Conservation (phyloP, 2,113 vertebrate genomes). For the Genyomyrus donnyi region DNA sequence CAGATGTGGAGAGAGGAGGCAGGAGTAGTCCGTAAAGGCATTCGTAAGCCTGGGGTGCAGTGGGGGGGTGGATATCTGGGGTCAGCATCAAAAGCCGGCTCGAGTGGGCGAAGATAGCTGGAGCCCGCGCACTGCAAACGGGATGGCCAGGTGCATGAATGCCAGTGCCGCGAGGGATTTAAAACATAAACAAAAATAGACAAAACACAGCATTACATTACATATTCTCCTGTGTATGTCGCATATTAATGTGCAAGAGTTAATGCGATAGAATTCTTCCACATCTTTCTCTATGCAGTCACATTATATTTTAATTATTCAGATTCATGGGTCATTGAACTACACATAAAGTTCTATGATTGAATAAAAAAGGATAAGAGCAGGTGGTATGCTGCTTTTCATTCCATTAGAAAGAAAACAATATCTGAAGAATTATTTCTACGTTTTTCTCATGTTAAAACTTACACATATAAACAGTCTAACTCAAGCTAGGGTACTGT, state of each 20-base stretch:
- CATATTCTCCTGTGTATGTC: not conserved
- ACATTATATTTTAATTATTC: not conserved
- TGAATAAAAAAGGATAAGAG: not conserved
- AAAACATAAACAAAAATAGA: not conserved
- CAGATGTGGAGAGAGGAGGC: not conserved
- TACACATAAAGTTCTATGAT: not conserved
- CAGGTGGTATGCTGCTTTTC: not conserved
- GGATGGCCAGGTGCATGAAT: not conserved
- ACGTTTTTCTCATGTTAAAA: not conserved
- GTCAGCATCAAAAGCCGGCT: not conserved
- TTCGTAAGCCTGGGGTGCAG: not conserved
- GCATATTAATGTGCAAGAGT: not conserved
- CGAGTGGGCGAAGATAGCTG: not conserved
- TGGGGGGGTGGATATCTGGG: not conserved
- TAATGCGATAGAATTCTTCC: not conserved
- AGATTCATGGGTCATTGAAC: not conserved
- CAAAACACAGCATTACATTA: not conserved
- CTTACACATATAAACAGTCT: not conserved
- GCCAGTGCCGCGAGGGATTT: not conserved
- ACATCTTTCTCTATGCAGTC: not conserved
- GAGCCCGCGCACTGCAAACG: not conserved
- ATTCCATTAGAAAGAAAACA: not conserved
- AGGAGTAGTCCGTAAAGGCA: not conserved
- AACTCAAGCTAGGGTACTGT: not conserved
- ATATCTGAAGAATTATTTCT: not conserved